These are phyloP conservation scores for Holocentrus rufus DNA, from an alignment of 2,797 vertebrate genomes.

Conservation along the genomic window DNA sequence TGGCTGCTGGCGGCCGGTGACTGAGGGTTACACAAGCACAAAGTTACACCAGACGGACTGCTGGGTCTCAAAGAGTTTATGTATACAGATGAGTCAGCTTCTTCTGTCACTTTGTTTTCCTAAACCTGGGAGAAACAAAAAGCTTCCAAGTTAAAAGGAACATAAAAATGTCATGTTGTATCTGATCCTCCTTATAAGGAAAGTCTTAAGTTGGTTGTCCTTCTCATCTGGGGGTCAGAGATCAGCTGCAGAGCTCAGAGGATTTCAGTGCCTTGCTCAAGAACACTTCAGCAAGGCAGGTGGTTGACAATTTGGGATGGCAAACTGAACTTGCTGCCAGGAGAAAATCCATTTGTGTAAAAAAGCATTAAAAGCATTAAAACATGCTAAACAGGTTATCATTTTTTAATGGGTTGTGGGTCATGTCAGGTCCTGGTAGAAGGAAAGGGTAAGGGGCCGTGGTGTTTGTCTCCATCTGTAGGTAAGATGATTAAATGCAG, in stretches of 20 bases:
- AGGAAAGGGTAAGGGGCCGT: background rate
- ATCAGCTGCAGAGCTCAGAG: background rate
- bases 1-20: too few relatives aligned
- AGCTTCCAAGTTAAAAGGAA: background rate
- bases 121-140: background rate
- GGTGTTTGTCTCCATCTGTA: conserved; percentile 75
- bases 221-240: too few relatives aligned
- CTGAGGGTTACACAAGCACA: background rate
- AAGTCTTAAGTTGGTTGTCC: too few relatives aligned
- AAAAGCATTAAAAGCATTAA: background rate
- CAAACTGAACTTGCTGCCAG: too few relatives aligned
- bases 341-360: background rate
- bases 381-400: background rate
- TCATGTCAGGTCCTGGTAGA: background rate
- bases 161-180: too few relatives aligned
- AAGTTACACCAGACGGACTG: background rate
- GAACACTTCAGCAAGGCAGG: background rate
- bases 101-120: background rate
- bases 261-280: background rate
- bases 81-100: background rate
- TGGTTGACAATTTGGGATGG: too few relatives aligned
- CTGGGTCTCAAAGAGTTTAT: too few relatives aligned
- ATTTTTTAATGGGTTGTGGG: background rate
- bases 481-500: conserved; percentile 38
- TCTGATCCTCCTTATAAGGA: too few relatives aligned